phyloP scores from a whole-genome alignment of 2,888 invertebrate genomes.

The Papilio gigon region DNA sequence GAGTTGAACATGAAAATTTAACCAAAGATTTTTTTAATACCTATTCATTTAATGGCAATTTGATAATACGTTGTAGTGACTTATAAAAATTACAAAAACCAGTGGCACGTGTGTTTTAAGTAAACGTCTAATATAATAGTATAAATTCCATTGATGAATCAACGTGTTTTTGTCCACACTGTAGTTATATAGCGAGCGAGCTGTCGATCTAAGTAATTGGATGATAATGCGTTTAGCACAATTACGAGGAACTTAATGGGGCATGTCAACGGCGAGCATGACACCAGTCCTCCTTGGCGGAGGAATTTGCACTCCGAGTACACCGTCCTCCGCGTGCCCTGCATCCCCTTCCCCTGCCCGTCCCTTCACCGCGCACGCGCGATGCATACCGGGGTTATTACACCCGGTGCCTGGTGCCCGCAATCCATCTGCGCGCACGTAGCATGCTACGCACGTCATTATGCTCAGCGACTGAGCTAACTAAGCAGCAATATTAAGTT shows the following conservation, averaged over 20 bases:
- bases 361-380: conserved; percentile 52
- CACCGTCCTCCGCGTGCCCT: conserved; percentile 35
- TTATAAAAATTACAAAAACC: neutral
- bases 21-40: neutral
- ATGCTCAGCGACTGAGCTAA: conserved; percentile 45
- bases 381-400: conserved; percentile 68
- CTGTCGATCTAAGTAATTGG: conserved; percentile 23
- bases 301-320: conserved; percentile 58
- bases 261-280: conserved; percentile 50
- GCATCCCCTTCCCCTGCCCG: conserved; percentile 37
- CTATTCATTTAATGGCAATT: no score
- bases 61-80: neutral
- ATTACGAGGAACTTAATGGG: conserved; percentile 43
- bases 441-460: conserved; percentile 53
- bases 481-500: conserved; percentile 38
- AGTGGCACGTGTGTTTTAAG: neutral
- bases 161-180: conserved; percentile 7
- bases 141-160: conserved; percentile 9
- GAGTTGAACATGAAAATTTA: neutral
- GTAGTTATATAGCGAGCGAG: conserved; percentile 5
- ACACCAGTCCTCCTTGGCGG: conserved; percentile 60
- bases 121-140: neutral
- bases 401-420: conserved; percentile 53
- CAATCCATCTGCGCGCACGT: conserved; percentile 50
- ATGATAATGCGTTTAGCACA: conserved; percentile 35